Base-by-base conservation (phyloP, 2,888 invertebrate species). In the Quadroppia sp. region DNA sequence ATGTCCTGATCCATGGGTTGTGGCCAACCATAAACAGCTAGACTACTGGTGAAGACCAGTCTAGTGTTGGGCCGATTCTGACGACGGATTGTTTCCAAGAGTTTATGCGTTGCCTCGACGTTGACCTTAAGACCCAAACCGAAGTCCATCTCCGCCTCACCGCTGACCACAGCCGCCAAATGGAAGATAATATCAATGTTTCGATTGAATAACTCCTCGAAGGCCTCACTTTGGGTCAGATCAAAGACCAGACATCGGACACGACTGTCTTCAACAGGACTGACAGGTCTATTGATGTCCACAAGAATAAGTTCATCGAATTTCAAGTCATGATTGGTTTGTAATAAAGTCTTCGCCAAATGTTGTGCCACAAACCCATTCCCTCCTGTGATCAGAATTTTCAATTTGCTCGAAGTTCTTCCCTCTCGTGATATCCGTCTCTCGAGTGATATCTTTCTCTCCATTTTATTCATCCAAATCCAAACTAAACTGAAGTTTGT, bases 91-190 rank as follows among this genome's bases (percentile, higher is more conserved):
- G 40, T 30, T 36, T 64, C 64, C 23, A 64, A n/a, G 6, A 64
- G 15, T 6, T 20, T 32, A 20, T 20, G 40, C 7, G 64, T 64
- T 3, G 23, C n/a, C 1, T 64, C 64, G 30, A 64, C 3, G 20
- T 64, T 64, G 20, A 64, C 64, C 30, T 36, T 64, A 9, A 20
- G 32, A 3, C 64, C 64, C 30, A 40, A 20, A 20, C 36, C 64
- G 11, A 64, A 20, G 40, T 64, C 40, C 9, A 2, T 20, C 40
- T 64, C 64, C 15, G 64, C 64, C 6, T 64, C n/a, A n/a, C 64
- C 64, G 36, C 64, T 64, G 64, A 64, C 36, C 36, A 64, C 64
- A 64, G 64, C 64, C 32, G 64, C 64, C 64, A 64, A 64, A 64
- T 64, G 64, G 20, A 64, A 64, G 32, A 64, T 64, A 36, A 36